Evolutionary conservation across 2,888 invertebrate genomes (phyloP).

Genomic region (Meloe dianella): DNA sequence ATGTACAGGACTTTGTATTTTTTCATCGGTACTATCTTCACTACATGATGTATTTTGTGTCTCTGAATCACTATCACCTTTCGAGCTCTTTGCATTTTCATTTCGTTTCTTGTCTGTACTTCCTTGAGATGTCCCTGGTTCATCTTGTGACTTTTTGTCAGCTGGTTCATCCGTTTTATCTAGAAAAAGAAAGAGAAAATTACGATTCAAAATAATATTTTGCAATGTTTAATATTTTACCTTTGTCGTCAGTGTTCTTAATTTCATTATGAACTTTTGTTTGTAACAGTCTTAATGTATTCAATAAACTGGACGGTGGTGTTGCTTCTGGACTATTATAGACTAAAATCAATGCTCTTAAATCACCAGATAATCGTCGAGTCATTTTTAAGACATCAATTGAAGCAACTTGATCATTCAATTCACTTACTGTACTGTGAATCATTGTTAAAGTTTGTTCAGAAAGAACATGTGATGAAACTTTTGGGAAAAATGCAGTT

Average conservation of each 20-base stretch:
- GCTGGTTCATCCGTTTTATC: slow-evolving; percentile 34
- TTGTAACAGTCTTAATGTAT: slow-evolving; percentile 53
- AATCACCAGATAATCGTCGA: slow-evolving; percentile 63
- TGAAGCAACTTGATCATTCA: slow-evolving; percentile 63
- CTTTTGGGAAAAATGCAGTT: slow-evolving; percentile 87
- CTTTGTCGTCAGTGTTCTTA: slow-evolving; percentile 46
- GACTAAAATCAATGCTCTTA: slow-evolving; percentile 66
- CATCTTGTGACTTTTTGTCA: slow-evolving; percentile 30
- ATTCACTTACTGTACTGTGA: slow-evolving; percentile 67
- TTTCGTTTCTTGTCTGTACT: slow-evolving; percentile 5
- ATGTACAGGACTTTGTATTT: slow-evolving; percentile 47
- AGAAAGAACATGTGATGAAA: slow-evolving; percentile 67
- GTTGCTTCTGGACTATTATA: slow-evolving; percentile 60
- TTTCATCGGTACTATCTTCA: slow-evolving; percentile 48
- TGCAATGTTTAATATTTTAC: too few relatives aligned
- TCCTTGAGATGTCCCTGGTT: slow-evolving; percentile 50
- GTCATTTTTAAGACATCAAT: slow-evolving; percentile 63
- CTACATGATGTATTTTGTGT: slow-evolving; percentile 49
- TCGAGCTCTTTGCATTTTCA: slow-evolving; percentile 24
- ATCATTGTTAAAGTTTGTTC: slow-evolving; percentile 68
- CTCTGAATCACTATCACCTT: slow-evolving; percentile 52
- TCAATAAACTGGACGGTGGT: slow-evolving; percentile 51
- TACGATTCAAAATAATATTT: too few relatives aligned
- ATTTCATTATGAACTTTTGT: slow-evolving; percentile 51
- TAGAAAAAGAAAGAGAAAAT: slow-evolving; percentile 22